Evolutionary conservation across 2,113 vertebrate species (phyloP), one percentile per base, ranked within the genome.

Genomic region (Zingel zingel): DNA sequence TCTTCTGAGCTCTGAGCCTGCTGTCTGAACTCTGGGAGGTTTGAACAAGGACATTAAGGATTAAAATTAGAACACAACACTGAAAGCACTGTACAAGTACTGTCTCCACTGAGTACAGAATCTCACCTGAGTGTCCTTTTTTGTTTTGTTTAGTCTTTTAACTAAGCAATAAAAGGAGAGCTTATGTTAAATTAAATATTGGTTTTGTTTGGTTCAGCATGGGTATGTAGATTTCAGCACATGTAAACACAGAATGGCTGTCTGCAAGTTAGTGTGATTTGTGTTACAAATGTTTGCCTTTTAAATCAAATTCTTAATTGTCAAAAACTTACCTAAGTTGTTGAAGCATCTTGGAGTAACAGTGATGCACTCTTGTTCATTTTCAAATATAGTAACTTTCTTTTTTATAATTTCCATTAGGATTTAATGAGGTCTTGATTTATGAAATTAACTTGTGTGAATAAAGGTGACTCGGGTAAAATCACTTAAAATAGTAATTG

Each of bases 1-100:
- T 98, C 47, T 99, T 99, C 91, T 99, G 85, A 95, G 36, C 18
- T 4, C 33, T 33, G 33, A 23, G 50, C 7, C 30, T 65, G 15
- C 6, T 25, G 19, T 63, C 13, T 77, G 65, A 75, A 67, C 69
- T 67, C 54, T 59, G 12, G 25, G 12, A 45, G 13, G 11, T 66
- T 27, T 23, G 30, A 61, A 30, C 27, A 25, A 43, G 48, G 5
- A 74, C 12, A 33, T 48, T 65, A n/a, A 69, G 43, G 30, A 76
- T 39, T 48, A 6, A 54, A 51, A 39, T 51, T 1, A 6, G 65
- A 75, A 67, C 5, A 4, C 64, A 57, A 68, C 54, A 64, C 33
- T 81, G 50, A 64, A 74, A 72, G 43, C 53, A 74, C 79, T 79
- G 53, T 69, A 18, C 19, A 36, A 15, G 12, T 23, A 25, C 10